Base-by-base conservation (phyloP, 2,888 invertebrate genomes). In the Scaptomyza reducta region DNA sequence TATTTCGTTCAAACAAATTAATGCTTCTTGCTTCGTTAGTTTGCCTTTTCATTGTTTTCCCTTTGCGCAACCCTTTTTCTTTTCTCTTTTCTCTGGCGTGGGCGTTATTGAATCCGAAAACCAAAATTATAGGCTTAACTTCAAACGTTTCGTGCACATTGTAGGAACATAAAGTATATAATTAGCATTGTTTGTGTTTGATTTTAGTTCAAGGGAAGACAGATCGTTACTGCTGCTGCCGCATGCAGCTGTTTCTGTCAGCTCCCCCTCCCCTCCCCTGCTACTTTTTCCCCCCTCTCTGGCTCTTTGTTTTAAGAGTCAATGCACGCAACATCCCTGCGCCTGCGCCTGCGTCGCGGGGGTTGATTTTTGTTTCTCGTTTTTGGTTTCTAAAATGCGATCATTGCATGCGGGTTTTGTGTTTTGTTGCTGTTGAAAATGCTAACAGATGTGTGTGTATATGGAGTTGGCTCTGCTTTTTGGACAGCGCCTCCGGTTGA, bases 391-490 rank as follows among this genome's bases (percentile, higher is more conserved):
- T 25, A 22, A 62, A 59, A 79, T 59, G 56, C 55, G 73, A 74
- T 76, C 82, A 61, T 68, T 70, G 80, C 78, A 85, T 84, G 87
- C 84, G 86, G 79, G 78, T 59, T 67, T 67, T 44, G 62, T 47
- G 62, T 67, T 44, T 60, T 47, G 62, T 22, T 42, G 42, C 42
- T 22, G 22, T 11, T 70, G 59, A 68, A 54, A 84, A 82, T 75
- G 71, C 57, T 67, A 82, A 87, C 85, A 85, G 87, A 78, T 87
- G 85, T 87, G 79, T 58, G 47, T 22, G 22, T 22, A 5, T 22
- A 5, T 22, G 22, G 47, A n/a, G 31, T 33, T 47, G 42, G 70
- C 63, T 73, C 65, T 73, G 57, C 55, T 57, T 57, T 54, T 56
- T 40, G 27, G 29, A 57, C 65, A 65, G 58, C 46, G 60, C 16